Base-by-base conservation (phyloP, 1,140 invertebrate genomes). In the Brachionus sp. region DNA sequence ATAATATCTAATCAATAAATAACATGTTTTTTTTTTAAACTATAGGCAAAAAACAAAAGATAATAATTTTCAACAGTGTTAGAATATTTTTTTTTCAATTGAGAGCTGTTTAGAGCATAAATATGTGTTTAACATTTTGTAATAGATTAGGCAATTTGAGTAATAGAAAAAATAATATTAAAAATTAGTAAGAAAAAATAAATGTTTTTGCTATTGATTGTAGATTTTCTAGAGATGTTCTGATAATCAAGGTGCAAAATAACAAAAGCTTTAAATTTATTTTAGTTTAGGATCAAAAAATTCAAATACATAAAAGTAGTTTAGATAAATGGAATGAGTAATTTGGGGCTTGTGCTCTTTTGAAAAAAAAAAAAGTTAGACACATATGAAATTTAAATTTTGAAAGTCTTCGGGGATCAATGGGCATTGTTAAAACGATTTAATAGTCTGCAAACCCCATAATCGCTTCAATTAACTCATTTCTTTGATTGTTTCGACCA, bases 321-420 rank as follows among this genome's bases (percentile, higher is more conserved):
- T 57, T 57, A 57, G 50, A 57, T 57, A 19, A 19, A 2, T 7
- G 29, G 3, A 57, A 57, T 57, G 50, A 57, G 50, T 57, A 57
- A 57, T 57, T 57, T 57, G 50, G 6, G 50, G 50, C 50, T 57
- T 57, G 50, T 57, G 50, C 16, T 57, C 50, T 25, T 57, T 57
- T 29, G 1, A 3, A 29, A 29, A 29, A 19, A 7, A 57, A 57
- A 3, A 57, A 57, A 57, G 50, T 57, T 57, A 57, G 50, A 57
- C 50, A 66, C 64, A 66, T 33, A n/a, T 66, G 64, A 66, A 66
- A 66, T 66, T 66, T 66, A 66, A 66, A 66, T 66, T 66, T 66
- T 33, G 33, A 66, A 66, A 66, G 33, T 66, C 64, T 66, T 66
- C 2, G 33, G 64, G 64, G 64, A 66, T 33, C 25, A 5, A 66